Base-by-base conservation (phyloP, 2,797 vertebrate genomes). In the Oophaga sylvatica region DNA sequence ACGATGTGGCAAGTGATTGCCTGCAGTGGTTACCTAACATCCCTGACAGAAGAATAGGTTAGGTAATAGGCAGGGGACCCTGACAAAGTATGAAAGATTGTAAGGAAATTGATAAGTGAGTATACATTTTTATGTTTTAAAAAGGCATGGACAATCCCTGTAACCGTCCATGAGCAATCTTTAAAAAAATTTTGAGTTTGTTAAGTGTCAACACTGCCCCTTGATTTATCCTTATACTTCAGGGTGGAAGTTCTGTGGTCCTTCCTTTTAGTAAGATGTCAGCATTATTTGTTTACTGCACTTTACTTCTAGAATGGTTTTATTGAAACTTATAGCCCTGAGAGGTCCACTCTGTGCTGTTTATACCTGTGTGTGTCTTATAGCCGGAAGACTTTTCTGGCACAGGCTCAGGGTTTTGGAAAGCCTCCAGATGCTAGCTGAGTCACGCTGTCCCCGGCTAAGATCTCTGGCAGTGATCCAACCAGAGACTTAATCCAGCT, bases 281-380 rank as follows among this genome's bases (percentile, higher is more conserved):
- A 70, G 29, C 11, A 35, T 41, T 59, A 83, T 83, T 73, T 83
- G 57, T 62, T 31, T 79, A 35, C 19, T 22, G 26, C 80, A 70
- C 29, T 75, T 57, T 59, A 11, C 2, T 53, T 71, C 13, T 59
- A 17, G 68, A 71, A 71, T 3, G 19, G 13, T 82, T 82, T 70
- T 56, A 68, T 70, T 68, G n/a, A 70, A 31, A 70, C 48, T 2
- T 82, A 83, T 41, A 73, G 26, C 80, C 22, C 68, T 75, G 56
- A 22, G 17, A 59, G 29, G 57, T 29, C 15, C 31, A 13, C 81
- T 83, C 53, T 2, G 67, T 41, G 67, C 6, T 80, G 65, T 20
- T 73, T 87, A 26, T 73, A 87, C 85, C 85, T 87, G 78, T 53
- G 35, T 87, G 77, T 62, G 53, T 86, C 45, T 22, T 80, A n/a